Percentiles rank a stretch among this genome's conserved stretches.
Evolutionary conservation across 2,888 invertebrate species (phyloP).

Genomic region (Eristalis intricaria): DNA sequence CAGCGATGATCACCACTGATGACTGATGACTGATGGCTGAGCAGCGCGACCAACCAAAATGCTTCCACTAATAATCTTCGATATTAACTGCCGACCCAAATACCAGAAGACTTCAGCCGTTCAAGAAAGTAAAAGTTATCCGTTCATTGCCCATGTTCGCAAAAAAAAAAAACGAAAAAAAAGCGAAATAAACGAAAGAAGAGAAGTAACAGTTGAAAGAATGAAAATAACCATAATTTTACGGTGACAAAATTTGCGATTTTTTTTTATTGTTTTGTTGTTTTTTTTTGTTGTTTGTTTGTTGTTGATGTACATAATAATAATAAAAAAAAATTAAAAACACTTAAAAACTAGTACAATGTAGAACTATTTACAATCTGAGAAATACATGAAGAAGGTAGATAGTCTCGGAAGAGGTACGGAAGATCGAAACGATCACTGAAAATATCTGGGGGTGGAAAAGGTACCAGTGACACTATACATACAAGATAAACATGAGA

Average conservation of each 20-base stretch:
- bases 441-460: conserved; percentile 51
- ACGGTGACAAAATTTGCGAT: conserved; percentile 72
- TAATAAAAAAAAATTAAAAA: conserved; percentile 37
- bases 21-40: neutral
- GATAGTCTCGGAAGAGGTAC: conserved; percentile 59
- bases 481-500: conserved; percentile 52
- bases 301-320: conserved; percentile 64
- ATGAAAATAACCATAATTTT: neutral
- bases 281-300: conserved; percentile 66
- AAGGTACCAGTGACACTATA: conserved; percentile 71
- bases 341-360: conserved; percentile 62
- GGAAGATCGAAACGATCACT: conserved; percentile 62
- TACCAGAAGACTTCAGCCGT: neutral
- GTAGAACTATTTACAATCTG: conserved; percentile 68
- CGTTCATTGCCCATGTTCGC: neutral
- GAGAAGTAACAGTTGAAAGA: neutral
- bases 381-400: conserved; percentile 46
- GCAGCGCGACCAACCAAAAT: neutral
- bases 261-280: conserved; percentile 67
- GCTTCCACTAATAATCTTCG: neutral
- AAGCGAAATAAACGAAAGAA: neutral
- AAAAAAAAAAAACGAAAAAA: neutral
- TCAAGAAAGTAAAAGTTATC: neutral
- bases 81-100: conserved; percentile 5
- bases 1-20: neutral